Evolutionary conservation across 2,888 invertebrate genomes (phyloP).

Genomic region (Megalurothrips usitatus): DNA sequence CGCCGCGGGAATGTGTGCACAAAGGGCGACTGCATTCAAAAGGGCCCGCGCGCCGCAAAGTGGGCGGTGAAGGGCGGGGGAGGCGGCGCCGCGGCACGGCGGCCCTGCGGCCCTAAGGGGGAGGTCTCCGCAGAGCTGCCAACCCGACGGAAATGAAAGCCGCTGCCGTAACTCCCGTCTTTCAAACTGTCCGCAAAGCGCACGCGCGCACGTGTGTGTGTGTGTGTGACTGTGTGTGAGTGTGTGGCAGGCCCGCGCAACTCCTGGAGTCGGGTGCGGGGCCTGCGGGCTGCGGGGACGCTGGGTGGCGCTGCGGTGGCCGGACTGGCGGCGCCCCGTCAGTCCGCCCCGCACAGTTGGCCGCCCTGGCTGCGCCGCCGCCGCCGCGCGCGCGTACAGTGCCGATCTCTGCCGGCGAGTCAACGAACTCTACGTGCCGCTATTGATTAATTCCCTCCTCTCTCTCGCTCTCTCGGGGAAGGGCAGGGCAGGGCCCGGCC

Average conservation of each 20-base stretch:
- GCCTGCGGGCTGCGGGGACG: background rate
- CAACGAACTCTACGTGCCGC: conserved; percentile 19
- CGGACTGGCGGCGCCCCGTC: background rate
- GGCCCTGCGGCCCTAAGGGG: background rate
- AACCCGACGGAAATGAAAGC: too few species aligned
- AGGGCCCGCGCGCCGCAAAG: background rate
- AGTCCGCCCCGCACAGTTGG: background rate
- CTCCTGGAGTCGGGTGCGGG: background rate
- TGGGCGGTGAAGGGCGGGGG: too few species aligned
- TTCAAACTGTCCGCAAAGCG: too few species aligned
- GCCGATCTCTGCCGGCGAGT: conserved; percentile 19
- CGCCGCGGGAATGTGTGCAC: background rate
- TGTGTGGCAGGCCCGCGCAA: too few species aligned
- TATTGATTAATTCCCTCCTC: conserved; percentile 8
- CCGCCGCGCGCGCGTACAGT: conserved; percentile 16
- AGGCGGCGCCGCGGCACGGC: too few species aligned
- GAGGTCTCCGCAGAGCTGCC: too few species aligned
- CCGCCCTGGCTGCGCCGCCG: conserved; percentile 7
- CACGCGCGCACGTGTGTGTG: too few species aligned
- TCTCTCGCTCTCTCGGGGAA: background rate
- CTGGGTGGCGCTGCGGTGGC: background rate
- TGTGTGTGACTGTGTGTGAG: too few species aligned
- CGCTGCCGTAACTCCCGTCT: too few species aligned
- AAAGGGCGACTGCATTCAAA: background rate
- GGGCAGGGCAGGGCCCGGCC: background rate